Conservation (phyloP, 1,140 invertebrate species). For the Charaxes varanes region DNA sequence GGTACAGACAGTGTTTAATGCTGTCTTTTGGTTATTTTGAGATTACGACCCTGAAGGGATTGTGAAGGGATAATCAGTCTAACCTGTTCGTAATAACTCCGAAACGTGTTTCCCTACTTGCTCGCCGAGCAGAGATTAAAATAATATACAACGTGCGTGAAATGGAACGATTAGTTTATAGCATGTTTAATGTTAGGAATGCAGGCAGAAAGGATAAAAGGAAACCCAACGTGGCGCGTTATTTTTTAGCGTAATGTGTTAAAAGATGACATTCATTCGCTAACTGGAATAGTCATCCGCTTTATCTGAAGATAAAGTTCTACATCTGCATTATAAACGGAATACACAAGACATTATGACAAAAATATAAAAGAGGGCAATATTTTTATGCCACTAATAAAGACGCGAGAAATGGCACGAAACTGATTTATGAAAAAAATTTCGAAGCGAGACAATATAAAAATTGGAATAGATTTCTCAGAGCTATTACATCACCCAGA, state of each 20-base stretch:
- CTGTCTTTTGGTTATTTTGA: constrained; percentile 47
- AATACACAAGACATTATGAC: background rate
- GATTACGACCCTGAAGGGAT: constrained; percentile 43
- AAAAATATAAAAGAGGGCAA: constrained; percentile 3
- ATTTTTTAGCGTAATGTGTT: background rate
- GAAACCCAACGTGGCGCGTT: background rate
- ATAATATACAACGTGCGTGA: constrained; percentile 5
- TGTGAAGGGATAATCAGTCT: constrained; percentile 37
- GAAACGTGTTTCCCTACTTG: constrained; percentile 12
- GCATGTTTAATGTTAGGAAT: constrained; percentile 6
- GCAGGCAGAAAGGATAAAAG: background rate
- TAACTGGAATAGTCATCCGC: background rate
- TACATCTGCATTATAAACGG: background rate
- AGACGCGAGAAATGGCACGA: constrained; percentile 1
- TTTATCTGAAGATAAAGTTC: background rate
- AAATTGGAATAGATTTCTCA: constrained; percentile 18
- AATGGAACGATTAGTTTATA: constrained; percentile 11
- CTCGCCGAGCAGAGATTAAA: constrained; percentile 4
- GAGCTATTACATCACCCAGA: constrained; percentile 8
- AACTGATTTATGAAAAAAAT: constrained; percentile 8
- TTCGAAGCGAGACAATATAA: constrained; percentile 11
- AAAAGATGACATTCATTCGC: background rate
- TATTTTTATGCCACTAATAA: constrained; percentile 2
- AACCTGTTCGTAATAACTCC: constrained; percentile 36
- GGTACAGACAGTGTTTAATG: constrained; percentile 36